Base-by-base conservation (phyloP, 2,113 vertebrate species). In the Mormyrus lacerda region DNA sequence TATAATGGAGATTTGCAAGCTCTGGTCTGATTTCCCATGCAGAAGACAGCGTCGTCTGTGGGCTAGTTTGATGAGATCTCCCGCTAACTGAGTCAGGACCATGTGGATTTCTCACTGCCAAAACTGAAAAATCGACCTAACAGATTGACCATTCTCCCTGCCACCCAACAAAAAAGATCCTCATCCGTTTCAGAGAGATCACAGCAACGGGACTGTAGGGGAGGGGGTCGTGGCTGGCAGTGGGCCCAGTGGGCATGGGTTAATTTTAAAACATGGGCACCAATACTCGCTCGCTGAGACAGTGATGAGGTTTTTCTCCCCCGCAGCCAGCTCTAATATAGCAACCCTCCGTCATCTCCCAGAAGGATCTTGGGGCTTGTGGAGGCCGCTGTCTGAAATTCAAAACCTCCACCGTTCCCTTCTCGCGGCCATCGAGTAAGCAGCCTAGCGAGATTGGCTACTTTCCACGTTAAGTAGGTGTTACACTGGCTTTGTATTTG, bases 361-460 rank as follows among this genome's bases (percentile, higher is more conserved):
- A 86, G 48, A 51, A 86, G 48, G 48, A 10, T 50, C 85, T 51
- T 84, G 35, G 39, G 44, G 45, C 85, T 86, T 35, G 85, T 31
- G 85, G 48, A 86, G 85, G n/a, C 31, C 48, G 85, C 48, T 51
- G 10, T 31, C 85, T 86, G 85, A 86, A 86, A 86, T 47, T 51
- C 48, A 35, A 86, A 47, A 86, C 47, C 85, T 31, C 48, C 85
- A 13, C 27, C 85, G 3, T 86, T 86, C 27, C 85, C 44, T 19
- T 51, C 45, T n/a, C 48, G 47, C 47, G 24, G 48, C 85, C 48
- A 47, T 86, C 27, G 24, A 47, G 17, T 47, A 11, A 45, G 82
- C 82, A 13, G 42, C 42, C 82, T 27, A 21, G 42, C 42, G 9
- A 55, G 82, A 48, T 44, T 86, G 85, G 85, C 85, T 51, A 31